A percentile compares a stretch with the other conserved stretches of the same genome.
These are phyloP conservation scores for Campylomormyrus tamandua DNA, from an alignment of 2,113 vertebrate genomes.

Conservation along the genomic window DNA sequence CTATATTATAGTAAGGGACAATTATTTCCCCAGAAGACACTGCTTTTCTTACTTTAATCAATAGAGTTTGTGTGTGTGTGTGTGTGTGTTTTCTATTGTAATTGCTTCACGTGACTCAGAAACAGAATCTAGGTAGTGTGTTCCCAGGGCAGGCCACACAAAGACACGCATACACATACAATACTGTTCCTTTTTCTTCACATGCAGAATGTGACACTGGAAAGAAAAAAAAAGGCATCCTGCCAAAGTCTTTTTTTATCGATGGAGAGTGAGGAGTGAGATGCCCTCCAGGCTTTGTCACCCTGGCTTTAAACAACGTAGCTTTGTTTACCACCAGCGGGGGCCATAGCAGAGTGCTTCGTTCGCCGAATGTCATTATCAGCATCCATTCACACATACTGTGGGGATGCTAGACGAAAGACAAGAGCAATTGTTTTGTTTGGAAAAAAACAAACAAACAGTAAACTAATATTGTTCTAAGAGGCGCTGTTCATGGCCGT, in stretches of 20 bases:
- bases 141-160: neutral
- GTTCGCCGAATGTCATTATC: neutral
- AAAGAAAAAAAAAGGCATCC: neutral
- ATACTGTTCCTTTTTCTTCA: neutral
- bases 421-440: constrained; percentile 7
- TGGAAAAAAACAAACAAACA: neutral
- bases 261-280: neutral
- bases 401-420: neutral
- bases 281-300: neutral
- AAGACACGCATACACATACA: neutral
- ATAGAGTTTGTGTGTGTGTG: neutral
- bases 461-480: neutral
- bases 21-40: neutral
- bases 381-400: constrained; percentile 2
- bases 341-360: neutral
- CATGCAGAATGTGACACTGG: neutral
- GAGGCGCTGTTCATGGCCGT: neutral
- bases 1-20: neutral
- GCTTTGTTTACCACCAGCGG: neutral
- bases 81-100: neutral
- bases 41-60: neutral
- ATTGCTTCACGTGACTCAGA: neutral
- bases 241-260: neutral
- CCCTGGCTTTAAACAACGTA: neutral
- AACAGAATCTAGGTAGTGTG: neutral